A percentile compares a stretch with the other conserved stretches of the same genome.
phyloP scores from a whole-genome alignment of 2,888 invertebrate genomes.

The Lepidochrysops patricia region DNA sequence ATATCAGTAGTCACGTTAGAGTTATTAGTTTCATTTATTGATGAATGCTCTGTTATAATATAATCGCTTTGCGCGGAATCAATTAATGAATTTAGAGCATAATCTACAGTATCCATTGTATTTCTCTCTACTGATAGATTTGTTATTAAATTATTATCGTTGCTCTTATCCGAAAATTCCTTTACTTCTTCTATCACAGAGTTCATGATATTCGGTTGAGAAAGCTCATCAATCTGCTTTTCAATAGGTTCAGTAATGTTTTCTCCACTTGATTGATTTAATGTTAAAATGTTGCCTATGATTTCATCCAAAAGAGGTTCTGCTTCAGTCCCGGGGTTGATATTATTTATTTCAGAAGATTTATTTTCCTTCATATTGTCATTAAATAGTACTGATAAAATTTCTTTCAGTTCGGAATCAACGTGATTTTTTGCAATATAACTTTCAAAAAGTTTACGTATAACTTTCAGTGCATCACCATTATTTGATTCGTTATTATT shows the following conservation, averaged over 20 bases:
- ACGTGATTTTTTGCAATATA: background rate
- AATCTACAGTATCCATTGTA: background rate
- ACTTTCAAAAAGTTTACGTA: background rate
- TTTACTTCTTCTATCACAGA: background rate
- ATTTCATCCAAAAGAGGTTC: background rate
- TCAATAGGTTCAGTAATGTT: background rate
- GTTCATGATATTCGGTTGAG: background rate
- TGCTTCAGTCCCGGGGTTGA: background rate
- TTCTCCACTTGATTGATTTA: background rate
- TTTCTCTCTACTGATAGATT: background rate
- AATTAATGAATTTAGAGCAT: background rate
- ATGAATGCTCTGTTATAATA: background rate
- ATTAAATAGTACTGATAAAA: background rate
- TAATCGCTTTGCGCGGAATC: background rate
- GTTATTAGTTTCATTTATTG: background rate
- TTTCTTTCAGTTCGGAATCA: background rate
- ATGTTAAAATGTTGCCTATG: background rate
- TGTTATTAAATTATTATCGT: background rate
- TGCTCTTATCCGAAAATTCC: background rate
- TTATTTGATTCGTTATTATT: background rate
- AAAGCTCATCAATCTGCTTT: background rate
- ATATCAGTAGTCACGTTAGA: background rate
- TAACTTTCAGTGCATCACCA: background rate
- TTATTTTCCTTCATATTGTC: background rate
- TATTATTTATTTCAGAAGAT: background rate